Evolutionary conservation across 2,113 vertebrate species (phyloP), one percentile per base, ranked within the genome.

Genomic region (Verasper variegatus): DNA sequence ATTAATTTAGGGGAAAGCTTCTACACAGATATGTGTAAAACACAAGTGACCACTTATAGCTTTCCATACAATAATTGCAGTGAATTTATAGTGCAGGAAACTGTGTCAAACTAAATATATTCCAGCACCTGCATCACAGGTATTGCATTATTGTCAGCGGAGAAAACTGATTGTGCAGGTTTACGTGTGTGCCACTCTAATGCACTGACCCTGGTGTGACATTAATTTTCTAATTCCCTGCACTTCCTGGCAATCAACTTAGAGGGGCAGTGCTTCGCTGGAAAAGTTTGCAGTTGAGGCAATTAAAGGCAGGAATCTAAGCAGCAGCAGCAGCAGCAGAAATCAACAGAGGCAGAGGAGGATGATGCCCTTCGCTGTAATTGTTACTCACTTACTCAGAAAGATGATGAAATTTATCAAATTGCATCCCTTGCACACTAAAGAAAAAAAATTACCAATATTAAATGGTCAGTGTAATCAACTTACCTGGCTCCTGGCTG

Each of bases 241-340:
- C 90, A 92, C 91, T 92, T 93, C 88, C 92, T 93, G 89, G 79
- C 85, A 92, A 90, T 93, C 90, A 90, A 91, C 92, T 89, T 92
- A 91, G 88, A 93, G 85, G 87, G 90, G 86, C 89, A 92, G 89
- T 91, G 91, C 86, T 93, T 93, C 80, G 73, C 88, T 86, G 76
- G 78, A 76, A 82, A 91, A 88, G 84, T 91, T 92, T 86, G 75
- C 72, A 86, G 80, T 56, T 69, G 72, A 93, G 84, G 87, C 89
- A 91, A 91, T 92, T 92, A 92, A 92, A 86, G 73, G 74, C 62
- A 73, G 37, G 86, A 86, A 86, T 70, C 74, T 67, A 77, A 80
- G 31, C 31, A 31, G 31, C 27, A 31, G 80, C 51, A 52, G 51
- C 51, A 54, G 47, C 47, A 51, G 47, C 47, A 51, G 66, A 78